A percentile compares a stretch with the other conserved stretches of the same genome.
Evolutionary conservation across 2,113 vertebrate species (phyloP).

Genomic region (Anarrhichthys ocellatus): DNA sequence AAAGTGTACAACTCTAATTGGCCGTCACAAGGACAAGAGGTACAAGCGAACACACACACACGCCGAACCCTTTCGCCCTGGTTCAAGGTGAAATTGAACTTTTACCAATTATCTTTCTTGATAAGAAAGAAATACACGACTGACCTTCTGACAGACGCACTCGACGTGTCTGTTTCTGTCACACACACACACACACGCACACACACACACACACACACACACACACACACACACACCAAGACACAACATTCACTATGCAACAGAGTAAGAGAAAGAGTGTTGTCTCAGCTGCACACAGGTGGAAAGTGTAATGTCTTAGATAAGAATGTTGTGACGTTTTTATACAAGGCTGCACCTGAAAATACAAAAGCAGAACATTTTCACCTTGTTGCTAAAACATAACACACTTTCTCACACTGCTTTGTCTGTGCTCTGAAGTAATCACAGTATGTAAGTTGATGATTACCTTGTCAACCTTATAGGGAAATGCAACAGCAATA

Average conservation of each 20-base stretch:
- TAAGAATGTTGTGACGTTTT: conserved; percentile 13
- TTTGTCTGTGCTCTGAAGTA: background rate
- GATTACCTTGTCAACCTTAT: background rate
- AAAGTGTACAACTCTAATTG: conserved; percentile 5
- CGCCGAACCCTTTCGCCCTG: background rate
- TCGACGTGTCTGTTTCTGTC: background rate
- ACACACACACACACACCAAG: conserved; percentile 13
- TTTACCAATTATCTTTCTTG: conserved; percentile 36
- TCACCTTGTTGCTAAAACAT: background rate
- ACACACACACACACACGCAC: too few species aligned
- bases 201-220: background rate
- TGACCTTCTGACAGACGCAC: conserved; percentile 40
- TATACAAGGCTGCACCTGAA: background rate
- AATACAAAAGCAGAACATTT: background rate
- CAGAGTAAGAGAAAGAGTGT: conserved; percentile 3
- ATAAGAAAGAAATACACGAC: conserved; percentile 6
- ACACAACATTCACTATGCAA: conserved; percentile 47
- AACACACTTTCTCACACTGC: background rate
- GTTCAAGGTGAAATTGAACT: conserved; percentile 20
- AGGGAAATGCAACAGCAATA: background rate
- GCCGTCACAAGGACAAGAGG: conserved; percentile 14
- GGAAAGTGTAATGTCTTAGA: background rate
- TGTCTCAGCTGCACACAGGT: conserved; percentile 8
- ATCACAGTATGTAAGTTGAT: background rate
- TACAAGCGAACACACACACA: conserved; percentile 11